Evolutionary conservation across 2,888 invertebrate genomes (phyloP), one percentile per base, ranked within the genome.

Genomic region (Caenorhabditis auriculariae): DNA sequence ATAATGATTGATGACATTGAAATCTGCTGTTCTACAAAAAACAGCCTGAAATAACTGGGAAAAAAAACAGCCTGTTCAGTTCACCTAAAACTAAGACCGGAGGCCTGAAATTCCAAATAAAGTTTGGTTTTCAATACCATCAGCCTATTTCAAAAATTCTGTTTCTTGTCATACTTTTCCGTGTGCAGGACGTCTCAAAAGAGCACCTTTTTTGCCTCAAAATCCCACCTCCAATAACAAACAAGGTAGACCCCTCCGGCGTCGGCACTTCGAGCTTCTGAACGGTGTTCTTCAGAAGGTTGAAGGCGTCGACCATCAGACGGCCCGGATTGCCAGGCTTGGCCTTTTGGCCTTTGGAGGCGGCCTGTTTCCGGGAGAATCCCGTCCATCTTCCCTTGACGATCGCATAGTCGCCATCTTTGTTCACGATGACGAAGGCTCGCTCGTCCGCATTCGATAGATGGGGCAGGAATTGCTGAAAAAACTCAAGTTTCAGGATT

Each of bases 311-410:
- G 17, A 81, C 69, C 39, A 73, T 66, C 32, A 81, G 66, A 17
- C 71, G 55, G 24, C 81, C 81, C 2, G 81, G 72, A 45, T 68
- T 64, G 23, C 81, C 81, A 9, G 74, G 69, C 53, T 70, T 74
- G 9, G 70, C 74, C 38, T 72, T 73, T 35, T 69, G 69, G 0
- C 63, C 63, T 26, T 72, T 72, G 17, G 57, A 62, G 4, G 66
- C 68, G 41, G 60, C 54, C 35, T 66, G 69, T 42, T 73, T 75
- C 38, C 77, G 77, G 28, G 72, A 75, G 67, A 82, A 82, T 2
- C 84, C 84, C 17, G 77, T 80, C 85, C 85, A 85, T 59, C 81
- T 70, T n/a, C 83, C 85, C 38, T 83, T 79, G 27, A 84, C 72
- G 43, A 85, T 80, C 3, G 82, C 84, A 55, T 72, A 85, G 69